Base-by-base conservation (phyloP, 2,797 vertebrate species). In the Hydrocynus forskahlii region DNA sequence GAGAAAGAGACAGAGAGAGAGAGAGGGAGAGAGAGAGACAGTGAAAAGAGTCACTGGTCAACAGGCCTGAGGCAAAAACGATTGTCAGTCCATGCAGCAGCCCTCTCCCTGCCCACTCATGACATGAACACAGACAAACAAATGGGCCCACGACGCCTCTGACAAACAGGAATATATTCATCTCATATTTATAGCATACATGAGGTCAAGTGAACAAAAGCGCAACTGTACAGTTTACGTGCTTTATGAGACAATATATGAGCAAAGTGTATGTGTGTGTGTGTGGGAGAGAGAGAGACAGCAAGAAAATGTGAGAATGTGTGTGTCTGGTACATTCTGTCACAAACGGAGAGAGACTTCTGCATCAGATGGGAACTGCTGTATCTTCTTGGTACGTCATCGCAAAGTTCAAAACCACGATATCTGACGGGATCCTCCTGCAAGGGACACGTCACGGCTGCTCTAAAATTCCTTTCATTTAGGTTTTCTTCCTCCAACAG, bases 141-240 rank as follows among this genome's bases (percentile, higher is more conserved):
- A 21, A 70, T 59, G 71, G 29, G 64, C 50, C 76, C 55, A 60
- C 38, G 2, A 40, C 12, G 17, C 62, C 48, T 25, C 45, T 23
- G 52, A 40, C 38, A 77, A 82, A 82, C 38, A 63, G 59, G 43
- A 64, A 25, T 73, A 77, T 77, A 77, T 66, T 77, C 75, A 66
- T 77, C 68, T 82, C 29, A 75, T 74, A 76, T 76, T 76, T 76
- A 71, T 78, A 57, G 75, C 38, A 82, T 66, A 73, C 43, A 77
- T 45, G 52, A 50, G 63, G 73, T 74, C 79, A 80, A 75, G 54
- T 75, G 64, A 75, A 81, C 75, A 71, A 55, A 57, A 57, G 64
- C 1, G 2, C 25, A 76, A 76, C 74, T 81, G 50, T 72, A 73
- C 80, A 71, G 67, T 71, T 45, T 63, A 81, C 80, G 71, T 81